Evolutionary conservation across 1,140 invertebrate species (phyloP), one percentile per base, ranked within the genome.

Genomic region (Colletes gigas): DNA sequence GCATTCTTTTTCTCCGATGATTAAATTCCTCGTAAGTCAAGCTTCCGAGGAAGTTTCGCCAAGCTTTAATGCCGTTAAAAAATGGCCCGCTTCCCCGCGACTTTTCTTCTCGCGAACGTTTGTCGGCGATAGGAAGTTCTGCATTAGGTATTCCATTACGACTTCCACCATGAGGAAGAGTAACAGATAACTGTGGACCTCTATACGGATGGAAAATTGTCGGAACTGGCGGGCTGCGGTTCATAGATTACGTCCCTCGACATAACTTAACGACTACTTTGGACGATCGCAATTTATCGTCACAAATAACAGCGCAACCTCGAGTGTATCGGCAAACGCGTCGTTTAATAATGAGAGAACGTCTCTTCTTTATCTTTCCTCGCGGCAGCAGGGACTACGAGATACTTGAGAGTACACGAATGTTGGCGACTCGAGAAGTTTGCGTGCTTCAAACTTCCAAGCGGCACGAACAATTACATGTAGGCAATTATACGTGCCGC

Each of bases 121-220:
- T 52, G 14, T 52, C 7, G 50, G 3, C 17, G 10, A 60, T 60
- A 21, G 57, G 17, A 60, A 21, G 3, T 60, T 21, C 4, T 21
- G n/a, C 57, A 44, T 9, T 68, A 47, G 67, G 30, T 50, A 39
- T 69, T 30, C 19, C n/a, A 77, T 81, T 47, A 19, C 50, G 4
- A 62, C 30, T 30, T 30, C 1, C 30, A 30, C 30, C 30, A 2
- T 2, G 30, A 30, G 30, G 30, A 30, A 30, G 30, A 30, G 30
- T 30, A 30, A 30, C 30, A 30, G 30, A 30, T 30, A 30, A 30
- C 30, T 30, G 2, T 30, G 30, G 30, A 30, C 30, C 30, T 30
- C 30, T 2, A 30, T 30, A 30, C 30, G 30, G 12, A 19, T 7
- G 21, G 5, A 62, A 62, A 19, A 12, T 39, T 4, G 59, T 5